Conservation (phyloP, 2,888 invertebrate species). For the Schizotus pectinicornis region DNA sequence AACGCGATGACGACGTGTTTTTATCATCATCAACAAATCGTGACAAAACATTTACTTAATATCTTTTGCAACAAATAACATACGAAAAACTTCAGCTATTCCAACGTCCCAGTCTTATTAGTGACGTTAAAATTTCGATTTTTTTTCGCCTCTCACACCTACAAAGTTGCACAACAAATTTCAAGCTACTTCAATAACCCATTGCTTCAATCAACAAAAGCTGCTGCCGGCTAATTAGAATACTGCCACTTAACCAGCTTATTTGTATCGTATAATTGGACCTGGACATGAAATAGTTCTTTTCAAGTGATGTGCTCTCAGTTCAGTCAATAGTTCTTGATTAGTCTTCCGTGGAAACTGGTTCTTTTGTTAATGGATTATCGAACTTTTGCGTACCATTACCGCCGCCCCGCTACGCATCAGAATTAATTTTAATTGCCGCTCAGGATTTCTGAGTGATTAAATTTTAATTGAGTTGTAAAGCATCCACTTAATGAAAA, state of each 20-base stretch:
- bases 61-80: not conserved
- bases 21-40: slow-evolving; percentile 11
- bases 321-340: slow-evolving; percentile 15
- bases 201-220: slow-evolving; percentile 10
- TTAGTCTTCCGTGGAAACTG: slow-evolving; percentile 11
- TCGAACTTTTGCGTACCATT: not conserved
- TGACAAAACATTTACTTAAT: slow-evolving; percentile 9
- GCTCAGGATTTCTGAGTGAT: no score
- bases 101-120: not conserved
- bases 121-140: not conserved
- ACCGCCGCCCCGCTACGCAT: no score
- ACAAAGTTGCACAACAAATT: not conserved
- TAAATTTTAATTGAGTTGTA: no score
- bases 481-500: no score
- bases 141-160: not conserved
- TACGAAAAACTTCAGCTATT: not conserved
- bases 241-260: slow-evolving; percentile 20
- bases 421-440: no score
- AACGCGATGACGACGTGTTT: slow-evolving; percentile 4
- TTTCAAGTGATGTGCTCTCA: slow-evolving; percentile 12
- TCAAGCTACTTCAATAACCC: slow-evolving; percentile 3
- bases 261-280: slow-evolving; percentile 16
- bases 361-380: slow-evolving; percentile 12
- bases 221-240: slow-evolving; percentile 19
- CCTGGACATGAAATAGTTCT: slow-evolving; percentile 14